Conservation (phyloP, 2,888 invertebrate genomes). For the Coecobrya sp. region DNA sequence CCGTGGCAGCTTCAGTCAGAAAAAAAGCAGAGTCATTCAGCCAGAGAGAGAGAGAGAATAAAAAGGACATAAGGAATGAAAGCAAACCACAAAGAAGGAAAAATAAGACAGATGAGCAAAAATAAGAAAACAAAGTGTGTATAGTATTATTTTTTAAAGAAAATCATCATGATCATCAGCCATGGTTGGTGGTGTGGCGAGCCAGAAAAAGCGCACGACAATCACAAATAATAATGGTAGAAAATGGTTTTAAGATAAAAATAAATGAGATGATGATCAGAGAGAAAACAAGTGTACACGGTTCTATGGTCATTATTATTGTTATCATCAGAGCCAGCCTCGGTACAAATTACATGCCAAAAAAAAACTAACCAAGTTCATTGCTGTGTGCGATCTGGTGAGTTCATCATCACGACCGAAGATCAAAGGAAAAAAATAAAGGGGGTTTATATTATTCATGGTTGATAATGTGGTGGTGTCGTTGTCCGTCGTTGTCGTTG, state of each 20-base stretch:
- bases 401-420: conserved; percentile 22
- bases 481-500: conserved; percentile 51
- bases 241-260: background rate
- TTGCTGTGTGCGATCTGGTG: background rate
- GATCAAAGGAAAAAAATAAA: background rate
- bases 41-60: conserved; percentile 65
- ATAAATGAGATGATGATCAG: conserved; percentile 9
- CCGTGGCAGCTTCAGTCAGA: conserved; percentile 68
- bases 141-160: too few relatives aligned
- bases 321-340: background rate
- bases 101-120: conserved; percentile 70
- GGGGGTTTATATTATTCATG: background rate
- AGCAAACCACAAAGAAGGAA: conserved; percentile 48
- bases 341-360: conserved; percentile 2
- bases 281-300: conserved; percentile 35
- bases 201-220: conserved; percentile 76
- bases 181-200: conserved; percentile 79
- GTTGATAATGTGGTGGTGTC: conserved; percentile 13
- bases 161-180: conserved; percentile 48
- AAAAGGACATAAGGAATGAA: conserved; percentile 59
- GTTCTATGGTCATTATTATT: conserved; percentile 59
- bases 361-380: background rate
- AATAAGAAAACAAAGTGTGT: background rate
- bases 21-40: conserved; percentile 77
- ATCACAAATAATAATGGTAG: conserved; percentile 44